Evolutionary conservation across 2,888 invertebrate genomes (phyloP).

Genomic region (Thymelicus sylvestris): DNA sequence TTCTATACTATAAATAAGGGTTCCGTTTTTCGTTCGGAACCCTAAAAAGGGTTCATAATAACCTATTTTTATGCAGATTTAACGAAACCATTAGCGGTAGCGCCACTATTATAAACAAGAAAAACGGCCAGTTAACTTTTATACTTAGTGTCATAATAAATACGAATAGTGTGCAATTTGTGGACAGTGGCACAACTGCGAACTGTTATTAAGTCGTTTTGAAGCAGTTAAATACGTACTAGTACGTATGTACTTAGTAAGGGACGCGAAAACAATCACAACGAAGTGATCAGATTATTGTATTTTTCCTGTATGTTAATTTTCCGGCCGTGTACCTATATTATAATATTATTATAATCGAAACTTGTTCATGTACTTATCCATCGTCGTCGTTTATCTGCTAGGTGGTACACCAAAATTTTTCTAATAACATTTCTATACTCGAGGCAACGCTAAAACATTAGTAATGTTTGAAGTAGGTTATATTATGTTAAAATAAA

Average conservation of each 20-base stretch:
- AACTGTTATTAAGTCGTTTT: constrained; percentile 1
- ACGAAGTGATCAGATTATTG: not conserved
- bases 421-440: no score
- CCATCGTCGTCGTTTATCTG: no score
- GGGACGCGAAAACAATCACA: not conserved
- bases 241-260: not conserved
- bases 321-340: not conserved
- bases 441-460: no score
- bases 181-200: not conserved
- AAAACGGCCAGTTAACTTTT: constrained; percentile 1
- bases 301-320: not conserved
- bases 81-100: constrained; percentile 1
- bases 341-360: no score
- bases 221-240: not conserved
- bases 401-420: no score
- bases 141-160: constrained; percentile 10
- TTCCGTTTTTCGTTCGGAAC: no score
- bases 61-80: not conserved
- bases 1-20: no score
- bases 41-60: not conserved
- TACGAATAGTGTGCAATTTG: not conserved
- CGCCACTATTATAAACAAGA: not conserved
- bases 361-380: no score
- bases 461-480: no score
- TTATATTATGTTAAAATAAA: no score